These are phyloP conservation scores for Syndactyla subalaris DNA, from an alignment of 2,797 vertebrate species.

Conservation along the genomic window DNA sequence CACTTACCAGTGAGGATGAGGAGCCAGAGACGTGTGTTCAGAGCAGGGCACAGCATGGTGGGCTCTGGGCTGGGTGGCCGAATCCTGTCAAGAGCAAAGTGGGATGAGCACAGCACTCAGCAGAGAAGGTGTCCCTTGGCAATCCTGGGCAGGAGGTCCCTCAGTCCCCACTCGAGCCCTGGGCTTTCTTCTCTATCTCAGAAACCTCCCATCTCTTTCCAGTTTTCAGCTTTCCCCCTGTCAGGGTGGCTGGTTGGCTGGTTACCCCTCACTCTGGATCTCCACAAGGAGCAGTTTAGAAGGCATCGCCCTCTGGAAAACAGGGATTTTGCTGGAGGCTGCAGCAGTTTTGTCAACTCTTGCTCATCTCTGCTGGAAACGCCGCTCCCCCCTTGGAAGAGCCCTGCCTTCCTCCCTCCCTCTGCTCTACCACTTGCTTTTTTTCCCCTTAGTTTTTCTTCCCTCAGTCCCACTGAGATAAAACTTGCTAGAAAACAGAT, in stretches of 20 bases:
- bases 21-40: not conserved
- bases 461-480: not conserved
- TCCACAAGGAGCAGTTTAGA: not conserved
- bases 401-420: not conserved
- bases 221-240: not conserved
- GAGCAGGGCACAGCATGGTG: not conserved
- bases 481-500: slow-evolving; percentile 49
- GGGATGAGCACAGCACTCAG: not conserved
- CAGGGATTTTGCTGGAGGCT: slow-evolving; percentile 4
- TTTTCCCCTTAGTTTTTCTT: not conserved
- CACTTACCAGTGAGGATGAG: slow-evolving; percentile 68
- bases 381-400: not conserved
- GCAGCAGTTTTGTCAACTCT: not conserved
- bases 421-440: not conserved
- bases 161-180: not conserved
- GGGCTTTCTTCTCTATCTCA: not conserved
- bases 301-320: not conserved
- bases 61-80: not conserved
- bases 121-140: fast-evolving
- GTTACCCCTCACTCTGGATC: not conserved
- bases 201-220: not conserved
- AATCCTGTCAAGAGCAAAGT: slow-evolving; percentile 29
- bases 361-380: not conserved
- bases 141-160: fast-evolving
- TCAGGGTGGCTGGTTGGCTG: not conserved